Evolutionary conservation across 2,797 vertebrate species (phyloP), one percentile per base, ranked within the genome.

Genomic region (Caiman crocodilus): DNA sequence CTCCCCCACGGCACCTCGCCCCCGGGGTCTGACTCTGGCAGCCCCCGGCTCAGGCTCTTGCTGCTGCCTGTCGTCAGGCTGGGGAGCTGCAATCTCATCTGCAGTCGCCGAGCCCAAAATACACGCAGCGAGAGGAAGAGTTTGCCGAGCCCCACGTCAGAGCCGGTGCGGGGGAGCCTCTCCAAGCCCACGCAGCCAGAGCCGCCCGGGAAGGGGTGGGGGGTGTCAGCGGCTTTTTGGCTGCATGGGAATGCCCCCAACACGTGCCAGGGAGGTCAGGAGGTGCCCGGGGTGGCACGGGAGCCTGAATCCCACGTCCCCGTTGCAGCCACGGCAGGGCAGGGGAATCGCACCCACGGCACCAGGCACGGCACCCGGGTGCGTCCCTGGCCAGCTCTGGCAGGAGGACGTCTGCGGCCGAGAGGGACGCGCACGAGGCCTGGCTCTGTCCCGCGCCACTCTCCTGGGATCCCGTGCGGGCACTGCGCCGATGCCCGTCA

Each of bases 51-150:
- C 42, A 42, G 42, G 42, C 42, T 42, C 10, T 5, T 10, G 28
- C 32, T 6, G 58, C 32, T 5, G 58, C 58, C 58, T 35, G 10
- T 58, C 16, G 76, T 16, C 60, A 78, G 60, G 30, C 11, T 58
- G 6, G 5, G 76, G 13, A 78, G 14, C 60, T 50, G 77, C 60
- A 50, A 50, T 20, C 28, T 28, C 77, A 58, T 59, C 79, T 55
- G 74, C 79, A 77, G 79, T 71, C 50, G 17, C 56, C 2, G 35
- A 55, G 79, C 86, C 86, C 55, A 76, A 88, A 88, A 82, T 82
- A 88, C 28, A 71, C 13, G 86, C 86, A 82, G 86, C 86, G 17
- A 50, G 50, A 60, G 67, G 86, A 76, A 76, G 67, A 69, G 76
- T 76, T 32, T 82, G 30, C 35, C 25, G 16, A 82, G 35, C 71